Conservation (phyloP, 2,888 invertebrate genomes). For the Syrphus vitripennis region DNA sequence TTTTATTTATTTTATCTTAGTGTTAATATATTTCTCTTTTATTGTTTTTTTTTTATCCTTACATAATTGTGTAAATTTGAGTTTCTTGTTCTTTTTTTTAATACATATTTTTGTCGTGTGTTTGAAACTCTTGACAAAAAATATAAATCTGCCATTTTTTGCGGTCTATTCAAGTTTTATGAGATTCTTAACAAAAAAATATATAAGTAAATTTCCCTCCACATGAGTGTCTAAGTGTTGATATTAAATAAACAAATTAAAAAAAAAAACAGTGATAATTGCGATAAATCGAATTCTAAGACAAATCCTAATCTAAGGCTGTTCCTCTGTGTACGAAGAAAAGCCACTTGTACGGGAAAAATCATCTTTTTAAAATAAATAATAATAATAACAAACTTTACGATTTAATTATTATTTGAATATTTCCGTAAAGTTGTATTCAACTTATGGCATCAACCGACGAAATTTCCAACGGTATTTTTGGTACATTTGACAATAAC, state of each 20-base stretch:
- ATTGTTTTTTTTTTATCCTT: conserved; percentile 32
- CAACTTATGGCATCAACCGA: conserved; percentile 76
- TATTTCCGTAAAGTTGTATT: conserved; percentile 59
- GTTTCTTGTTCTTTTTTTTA: conserved; percentile 21
- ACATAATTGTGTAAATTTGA: conserved; percentile 37
- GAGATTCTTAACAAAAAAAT: conserved; percentile 44
- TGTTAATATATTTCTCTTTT: conserved; percentile 39
- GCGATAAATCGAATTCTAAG: conserved; percentile 12
- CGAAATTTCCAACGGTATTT: conserved; percentile 72
- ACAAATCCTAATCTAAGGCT: conserved; percentile 27
- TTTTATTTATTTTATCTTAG: conserved; percentile 61
- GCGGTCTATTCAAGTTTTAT: conserved; percentile 52
- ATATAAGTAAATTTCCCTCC: conserved; percentile 59
- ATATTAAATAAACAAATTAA: conserved; percentile 32
- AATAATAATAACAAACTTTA: neutral
- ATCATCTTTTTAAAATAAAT: neutral
- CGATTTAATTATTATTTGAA: conserved; percentile 20
- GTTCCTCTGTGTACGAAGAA: conserved; percentile 21
- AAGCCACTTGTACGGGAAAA: conserved; percentile 25
- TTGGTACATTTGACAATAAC: conserved; percentile 62
- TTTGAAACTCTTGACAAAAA: conserved; percentile 40
- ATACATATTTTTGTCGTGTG: conserved; percentile 31
- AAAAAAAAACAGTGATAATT: conserved; percentile 27
- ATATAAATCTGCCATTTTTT: conserved; percentile 62
- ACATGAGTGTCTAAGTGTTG: conserved; percentile 62